Conservation (phyloP, 2,113 vertebrate species). For the Cervus canadensis region DNA sequence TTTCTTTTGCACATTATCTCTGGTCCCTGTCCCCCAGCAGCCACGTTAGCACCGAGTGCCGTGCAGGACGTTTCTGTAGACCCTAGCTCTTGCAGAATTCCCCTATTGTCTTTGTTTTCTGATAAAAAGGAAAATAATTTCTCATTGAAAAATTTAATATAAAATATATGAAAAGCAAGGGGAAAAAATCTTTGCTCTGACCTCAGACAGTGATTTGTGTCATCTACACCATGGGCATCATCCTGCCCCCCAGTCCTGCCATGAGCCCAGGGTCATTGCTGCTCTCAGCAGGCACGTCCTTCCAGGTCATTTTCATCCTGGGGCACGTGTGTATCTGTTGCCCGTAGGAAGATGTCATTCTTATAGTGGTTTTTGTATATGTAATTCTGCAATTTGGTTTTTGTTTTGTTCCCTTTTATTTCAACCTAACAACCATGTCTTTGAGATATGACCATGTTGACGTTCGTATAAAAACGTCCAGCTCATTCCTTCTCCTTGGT, state of each 20-base stretch:
- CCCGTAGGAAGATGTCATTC: no score
- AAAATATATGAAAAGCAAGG: background rate
- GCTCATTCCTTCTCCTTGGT: background rate
- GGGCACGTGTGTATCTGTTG: rapidly evolving
- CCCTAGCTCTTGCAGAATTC: background rate
- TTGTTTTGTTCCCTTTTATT: background rate
- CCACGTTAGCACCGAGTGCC: background rate
- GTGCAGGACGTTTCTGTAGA: rapidly evolving
- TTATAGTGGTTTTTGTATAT: rapidly evolving
- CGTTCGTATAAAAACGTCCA: background rate
- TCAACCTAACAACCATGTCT: background rate
- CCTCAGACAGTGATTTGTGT: background rate
- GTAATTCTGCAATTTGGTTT: background rate
- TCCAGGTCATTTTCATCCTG: background rate
- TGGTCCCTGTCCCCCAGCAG: background rate
- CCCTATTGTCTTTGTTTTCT: background rate
- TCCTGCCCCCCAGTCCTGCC: background rate
- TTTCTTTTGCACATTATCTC: background rate
- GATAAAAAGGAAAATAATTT: background rate
- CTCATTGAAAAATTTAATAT: background rate
- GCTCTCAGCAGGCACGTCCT: background rate
- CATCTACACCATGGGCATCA: rapidly evolving
- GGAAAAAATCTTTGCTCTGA: background rate
- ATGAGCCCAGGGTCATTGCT: background rate
- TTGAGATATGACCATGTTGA: background rate